Base-by-base conservation (phyloP, 2,888 invertebrate species). In the Pardosa pseudoannulata region DNA sequence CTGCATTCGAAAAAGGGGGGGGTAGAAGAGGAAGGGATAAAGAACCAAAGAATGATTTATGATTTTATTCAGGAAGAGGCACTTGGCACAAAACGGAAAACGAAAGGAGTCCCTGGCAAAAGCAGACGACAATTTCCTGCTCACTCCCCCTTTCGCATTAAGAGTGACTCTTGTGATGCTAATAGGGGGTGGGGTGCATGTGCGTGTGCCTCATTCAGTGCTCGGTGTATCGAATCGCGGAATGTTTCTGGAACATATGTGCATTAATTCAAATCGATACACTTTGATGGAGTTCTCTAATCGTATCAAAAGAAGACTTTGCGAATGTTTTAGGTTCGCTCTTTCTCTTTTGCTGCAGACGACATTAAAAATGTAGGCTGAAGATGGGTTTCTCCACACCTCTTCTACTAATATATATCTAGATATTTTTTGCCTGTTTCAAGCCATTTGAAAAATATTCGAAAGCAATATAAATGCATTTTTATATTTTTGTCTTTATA, bases 41-140 rank as follows among this genome's bases (percentile, higher is more conserved):
- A 6, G 23, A 2, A 27, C 50, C 16, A 29, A 71, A 46, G n/a
- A 19, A 41, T 81, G 81, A 81, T 68, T 81, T 74, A 82, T 82
- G 36, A n/a, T 71, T 39, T 27, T 32, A 2, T 16, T 36, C 67
- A 56, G 82, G 82, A 82, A 74, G 56, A 28, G 71, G 82, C 70
- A 82, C 82, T 76, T 75, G 74, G 81, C 62, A 36, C 32, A 32
- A 81, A 81, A 67, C 82, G 75, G 72, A 70, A 75, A 31, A 11
- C 27, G 64, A 70, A 74, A 72, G n/a, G 62, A 62, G 56, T 31
- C 74, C 68, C 72, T 19, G n/a, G 56, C 56, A 56, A 56, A 56
- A 56, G 56, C 56, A 56, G 56, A 56, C 56, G 56, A 56, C 56
- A 56, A 16, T 56, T 56, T 56, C 56, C 56, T 56, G 56, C 56